A percentile compares a stretch with the other conserved stretches of the same genome.
Conservation (phyloP, 2,797 vertebrate genomes). For the Neosilurus hyrtlii region DNA sequence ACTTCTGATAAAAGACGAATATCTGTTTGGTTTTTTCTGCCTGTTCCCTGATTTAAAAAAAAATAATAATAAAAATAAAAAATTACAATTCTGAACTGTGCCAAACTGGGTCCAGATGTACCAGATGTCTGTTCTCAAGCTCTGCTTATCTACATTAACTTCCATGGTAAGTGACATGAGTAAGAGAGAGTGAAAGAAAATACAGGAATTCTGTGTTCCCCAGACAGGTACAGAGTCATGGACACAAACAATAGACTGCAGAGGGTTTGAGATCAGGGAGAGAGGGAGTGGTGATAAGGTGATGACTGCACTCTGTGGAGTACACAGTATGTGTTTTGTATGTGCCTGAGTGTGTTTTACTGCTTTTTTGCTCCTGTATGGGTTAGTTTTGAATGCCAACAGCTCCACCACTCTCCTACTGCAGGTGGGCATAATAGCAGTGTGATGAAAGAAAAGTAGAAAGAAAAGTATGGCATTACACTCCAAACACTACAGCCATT, state of each 20-base stretch:
- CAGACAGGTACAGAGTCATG: conserved; percentile 44
- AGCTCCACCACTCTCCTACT: conserved; percentile 26
- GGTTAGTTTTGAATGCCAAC: conserved; percentile 22
- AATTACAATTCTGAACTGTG: conserved; percentile 51
- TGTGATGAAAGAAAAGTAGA: conserved; percentile 14
- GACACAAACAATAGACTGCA: conserved; percentile 48
- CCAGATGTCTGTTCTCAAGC: conserved; percentile 53
- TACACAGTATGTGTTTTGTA: conserved; percentile 23
- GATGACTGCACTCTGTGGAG: conserved; percentile 38
- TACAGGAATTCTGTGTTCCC: conserved; percentile 33
- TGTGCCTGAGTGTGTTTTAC: conserved; percentile 12
- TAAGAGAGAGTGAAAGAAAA: conserved; percentile 24
- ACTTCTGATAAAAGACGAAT: conserved; percentile 45
- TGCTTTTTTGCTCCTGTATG: conserved; percentile 20
- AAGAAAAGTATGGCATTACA: conserved; percentile 13
- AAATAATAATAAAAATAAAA: conserved; percentile 22
- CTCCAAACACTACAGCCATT: not conserved
- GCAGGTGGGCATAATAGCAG: conserved; percentile 33
- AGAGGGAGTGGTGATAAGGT: conserved; percentile 28
- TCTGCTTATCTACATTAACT: conserved; percentile 40
- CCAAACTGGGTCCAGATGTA: conserved; percentile 51
- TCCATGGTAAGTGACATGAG: conserved; percentile 18
- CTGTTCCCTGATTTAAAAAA: conserved; percentile 47
- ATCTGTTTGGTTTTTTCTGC: conserved; percentile 36
- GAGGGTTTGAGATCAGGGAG: conserved; percentile 19